Evolutionary conservation across 2,888 invertebrate genomes (phyloP).

Genomic region (Lordiphosa fenestrarum): DNA sequence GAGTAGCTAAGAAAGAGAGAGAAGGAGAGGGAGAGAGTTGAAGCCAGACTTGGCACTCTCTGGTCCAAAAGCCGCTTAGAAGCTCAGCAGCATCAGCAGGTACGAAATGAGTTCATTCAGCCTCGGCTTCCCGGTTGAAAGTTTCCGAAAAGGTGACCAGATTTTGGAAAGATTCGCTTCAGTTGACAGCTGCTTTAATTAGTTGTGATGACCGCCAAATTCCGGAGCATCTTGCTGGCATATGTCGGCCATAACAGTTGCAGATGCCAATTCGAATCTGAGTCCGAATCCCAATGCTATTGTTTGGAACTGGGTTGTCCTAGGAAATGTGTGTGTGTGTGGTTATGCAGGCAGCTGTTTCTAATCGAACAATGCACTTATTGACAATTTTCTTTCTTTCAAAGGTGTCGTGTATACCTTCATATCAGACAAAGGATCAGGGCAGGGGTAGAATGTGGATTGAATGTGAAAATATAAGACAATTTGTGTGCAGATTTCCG

Average conservation of each 20-base stretch:
- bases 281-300: constrained; percentile 22
- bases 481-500: constrained; percentile 43
- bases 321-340: constrained; percentile 34
- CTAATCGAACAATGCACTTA: constrained; percentile 63
- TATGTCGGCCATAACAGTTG: constrained; percentile 62
- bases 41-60: constrained; percentile 18
- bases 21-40: constrained; percentile 11
- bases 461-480: constrained; percentile 7
- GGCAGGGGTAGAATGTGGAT: not conserved
- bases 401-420: constrained; percentile 52
- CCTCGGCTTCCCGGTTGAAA: constrained; percentile 30
- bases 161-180: constrained; percentile 23
- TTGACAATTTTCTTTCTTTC: constrained; percentile 55
- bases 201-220: constrained; percentile 56
- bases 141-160: constrained; percentile 20
- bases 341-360: constrained; percentile 56
- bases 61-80: constrained; percentile 59
- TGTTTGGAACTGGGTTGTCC: constrained; percentile 41
- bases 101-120: constrained; percentile 46
- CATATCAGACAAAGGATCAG: constrained; percentile 29
- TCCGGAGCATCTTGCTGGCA: constrained; percentile 59
- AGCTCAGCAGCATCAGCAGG: constrained; percentile 55
- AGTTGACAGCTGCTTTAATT: constrained; percentile 42
- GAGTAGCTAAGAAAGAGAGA: not conserved
- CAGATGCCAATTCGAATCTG: constrained; percentile 55